phyloP scores from a whole-genome alignment of 2,888 invertebrate species.

The Sthenelais limicola region DNA sequence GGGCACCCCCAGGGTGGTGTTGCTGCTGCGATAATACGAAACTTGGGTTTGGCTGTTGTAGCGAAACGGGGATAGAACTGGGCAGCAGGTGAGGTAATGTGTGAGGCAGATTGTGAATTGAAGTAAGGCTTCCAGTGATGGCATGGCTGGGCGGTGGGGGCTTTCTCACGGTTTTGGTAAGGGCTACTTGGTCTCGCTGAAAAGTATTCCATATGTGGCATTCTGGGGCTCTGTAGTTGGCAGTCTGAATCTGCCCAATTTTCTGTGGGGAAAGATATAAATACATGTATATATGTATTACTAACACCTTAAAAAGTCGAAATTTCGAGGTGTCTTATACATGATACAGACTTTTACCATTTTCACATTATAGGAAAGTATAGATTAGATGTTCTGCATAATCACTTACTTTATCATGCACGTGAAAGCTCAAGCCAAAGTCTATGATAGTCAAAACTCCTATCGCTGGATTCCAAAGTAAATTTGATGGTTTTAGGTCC shows the following conservation, averaged over 20 bases:
- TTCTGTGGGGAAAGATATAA: neutral
- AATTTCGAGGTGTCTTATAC: neutral
- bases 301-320: neutral
- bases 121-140: no score
- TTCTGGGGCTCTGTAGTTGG: slow-evolving; percentile 13
- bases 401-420: slow-evolving; percentile 8
- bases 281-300: neutral
- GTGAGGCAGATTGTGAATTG: no score
- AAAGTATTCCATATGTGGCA: slow-evolving; percentile 17
- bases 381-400: neutral
- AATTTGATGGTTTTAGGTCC: slow-evolving; percentile 11
- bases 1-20: no score
- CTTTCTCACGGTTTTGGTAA: no score
- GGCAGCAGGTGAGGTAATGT: no score
- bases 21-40: no score
- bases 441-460: slow-evolving; percentile 22
- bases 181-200: no score
- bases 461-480: slow-evolving; percentile 17
- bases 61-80: no score
- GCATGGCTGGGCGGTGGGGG: no score
- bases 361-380: neutral
- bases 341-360: neutral
- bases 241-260: slow-evolving; percentile 5
- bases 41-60: no score
- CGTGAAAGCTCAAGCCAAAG: slow-evolving; percentile 24